Conservation (phyloP, 2,888 invertebrate species). For the Xanthia togata region DNA sequence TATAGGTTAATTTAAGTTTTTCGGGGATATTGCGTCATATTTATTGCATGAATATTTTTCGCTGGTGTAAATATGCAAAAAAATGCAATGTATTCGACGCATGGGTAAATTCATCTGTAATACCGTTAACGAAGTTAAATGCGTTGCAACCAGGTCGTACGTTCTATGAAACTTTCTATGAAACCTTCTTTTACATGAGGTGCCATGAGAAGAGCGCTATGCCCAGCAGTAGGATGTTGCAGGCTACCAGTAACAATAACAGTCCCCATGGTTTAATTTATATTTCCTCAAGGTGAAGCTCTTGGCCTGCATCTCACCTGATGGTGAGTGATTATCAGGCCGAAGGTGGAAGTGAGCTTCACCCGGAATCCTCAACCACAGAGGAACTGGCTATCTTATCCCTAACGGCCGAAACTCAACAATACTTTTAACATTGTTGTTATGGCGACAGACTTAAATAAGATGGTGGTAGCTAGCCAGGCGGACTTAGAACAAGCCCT, state of each 20-base stretch:
- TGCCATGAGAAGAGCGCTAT: background rate
- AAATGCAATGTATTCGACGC: background rate
- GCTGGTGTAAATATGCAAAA: constrained; percentile 3
- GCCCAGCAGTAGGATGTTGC: background rate
- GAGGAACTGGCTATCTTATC: too few species aligned
- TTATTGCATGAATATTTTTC: constrained; percentile 35
- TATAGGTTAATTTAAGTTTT: constrained; percentile 40
- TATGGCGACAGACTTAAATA: too few species aligned
- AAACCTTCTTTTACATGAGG: background rate
- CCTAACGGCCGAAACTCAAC: too few species aligned
- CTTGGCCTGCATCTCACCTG: too few species aligned
- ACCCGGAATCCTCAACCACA: too few species aligned
- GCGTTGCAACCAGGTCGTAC: background rate
- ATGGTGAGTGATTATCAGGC: too few species aligned
- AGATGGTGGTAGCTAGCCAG: too few species aligned
- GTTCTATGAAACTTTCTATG: too few species aligned
- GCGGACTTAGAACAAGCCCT: too few species aligned
- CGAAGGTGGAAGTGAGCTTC: too few species aligned
- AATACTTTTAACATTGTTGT: too few species aligned
- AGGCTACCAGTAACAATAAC: background rate
- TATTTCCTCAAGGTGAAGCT: too few species aligned
- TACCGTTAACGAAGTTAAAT: background rate
- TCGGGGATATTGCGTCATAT: constrained; percentile 9
- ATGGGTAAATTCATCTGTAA: background rate
- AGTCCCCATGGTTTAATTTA: background rate